Conservation (phyloP, 2,797 vertebrate genomes). For the Microctenopoma steveboyesi region DNA sequence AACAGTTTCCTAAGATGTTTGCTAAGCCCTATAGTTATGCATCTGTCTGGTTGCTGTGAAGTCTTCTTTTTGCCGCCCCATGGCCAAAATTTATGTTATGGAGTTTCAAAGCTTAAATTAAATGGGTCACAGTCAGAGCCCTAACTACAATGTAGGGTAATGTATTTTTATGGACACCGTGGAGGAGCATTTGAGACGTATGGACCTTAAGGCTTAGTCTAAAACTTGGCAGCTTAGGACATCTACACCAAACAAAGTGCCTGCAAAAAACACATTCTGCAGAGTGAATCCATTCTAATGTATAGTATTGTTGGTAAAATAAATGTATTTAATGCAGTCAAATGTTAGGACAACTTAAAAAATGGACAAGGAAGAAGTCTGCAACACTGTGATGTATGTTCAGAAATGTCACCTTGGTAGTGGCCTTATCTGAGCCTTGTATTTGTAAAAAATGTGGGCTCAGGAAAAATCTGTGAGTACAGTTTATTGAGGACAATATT, state of each 20-base stretch:
- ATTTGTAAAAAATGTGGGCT: slow-evolving; percentile 56
- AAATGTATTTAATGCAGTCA: background rate
- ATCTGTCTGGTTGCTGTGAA: background rate
- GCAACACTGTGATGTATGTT: slow-evolving; percentile 25
- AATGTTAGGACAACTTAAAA: background rate
- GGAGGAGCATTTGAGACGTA: background rate
- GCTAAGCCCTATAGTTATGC: background rate
- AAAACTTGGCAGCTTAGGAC: background rate
- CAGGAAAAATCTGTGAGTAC: slow-evolving; percentile 42
- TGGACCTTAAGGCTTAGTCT: background rate
- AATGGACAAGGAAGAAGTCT: slow-evolving; percentile 2
- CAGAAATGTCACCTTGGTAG: slow-evolving; percentile 65
- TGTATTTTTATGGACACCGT: background rate
- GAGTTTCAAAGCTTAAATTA: background rate
- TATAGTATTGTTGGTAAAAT: background rate
- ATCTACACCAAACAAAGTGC: background rate
- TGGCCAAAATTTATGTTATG: background rate
- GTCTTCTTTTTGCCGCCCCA: background rate
- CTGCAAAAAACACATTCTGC: background rate
- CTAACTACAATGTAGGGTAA: background rate
- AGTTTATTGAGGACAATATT: slow-evolving; percentile 60
- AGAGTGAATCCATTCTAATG: background rate
- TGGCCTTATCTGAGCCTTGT: slow-evolving; percentile 34
- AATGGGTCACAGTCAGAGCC: background rate
- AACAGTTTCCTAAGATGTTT: background rate